phyloP scores from a whole-genome alignment of 2,888 invertebrate species.

The Thera britannica region DNA sequence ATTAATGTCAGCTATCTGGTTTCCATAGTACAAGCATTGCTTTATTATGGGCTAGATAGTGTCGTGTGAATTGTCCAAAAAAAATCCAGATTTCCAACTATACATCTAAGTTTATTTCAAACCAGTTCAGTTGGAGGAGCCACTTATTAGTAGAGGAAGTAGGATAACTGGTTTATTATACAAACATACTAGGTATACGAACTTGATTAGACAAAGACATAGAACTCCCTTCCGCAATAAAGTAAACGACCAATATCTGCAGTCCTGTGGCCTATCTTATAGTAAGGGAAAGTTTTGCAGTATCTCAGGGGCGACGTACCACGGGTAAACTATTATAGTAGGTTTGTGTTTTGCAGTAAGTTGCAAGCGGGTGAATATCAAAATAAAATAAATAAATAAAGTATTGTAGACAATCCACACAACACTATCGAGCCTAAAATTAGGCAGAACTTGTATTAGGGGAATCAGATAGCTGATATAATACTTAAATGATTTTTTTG shows the following conservation, averaged over 20 bases:
- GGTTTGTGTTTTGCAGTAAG: conserved; percentile 23
- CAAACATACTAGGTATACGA: not conserved
- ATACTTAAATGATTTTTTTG: no score
- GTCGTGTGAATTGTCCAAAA: not conserved
- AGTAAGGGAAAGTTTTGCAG: conserved; percentile 56
- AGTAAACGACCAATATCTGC: conserved; percentile 41
- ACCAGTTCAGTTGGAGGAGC: no score
- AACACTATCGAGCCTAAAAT: no score
- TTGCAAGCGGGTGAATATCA: conserved; percentile 28
- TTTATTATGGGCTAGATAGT: not conserved
- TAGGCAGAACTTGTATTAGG: no score
- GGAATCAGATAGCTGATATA: no score
- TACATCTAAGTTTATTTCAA: not conserved
- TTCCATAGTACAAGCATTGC: no score
- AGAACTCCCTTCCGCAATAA: conserved; percentile 5
- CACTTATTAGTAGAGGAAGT: no score
- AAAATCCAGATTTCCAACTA: no score
- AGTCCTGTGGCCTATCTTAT: conserved; percentile 39
- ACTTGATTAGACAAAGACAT: not conserved
- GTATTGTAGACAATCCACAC: no score
- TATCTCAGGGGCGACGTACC: conserved; percentile 50
- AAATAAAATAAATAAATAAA: not conserved
- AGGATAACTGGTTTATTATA: not conserved
- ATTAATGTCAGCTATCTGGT: no score
- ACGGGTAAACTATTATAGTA: conserved; percentile 44